Base-by-base conservation (phyloP, 2,113 vertebrate genomes). In the Hipposideros armiger region DNA sequence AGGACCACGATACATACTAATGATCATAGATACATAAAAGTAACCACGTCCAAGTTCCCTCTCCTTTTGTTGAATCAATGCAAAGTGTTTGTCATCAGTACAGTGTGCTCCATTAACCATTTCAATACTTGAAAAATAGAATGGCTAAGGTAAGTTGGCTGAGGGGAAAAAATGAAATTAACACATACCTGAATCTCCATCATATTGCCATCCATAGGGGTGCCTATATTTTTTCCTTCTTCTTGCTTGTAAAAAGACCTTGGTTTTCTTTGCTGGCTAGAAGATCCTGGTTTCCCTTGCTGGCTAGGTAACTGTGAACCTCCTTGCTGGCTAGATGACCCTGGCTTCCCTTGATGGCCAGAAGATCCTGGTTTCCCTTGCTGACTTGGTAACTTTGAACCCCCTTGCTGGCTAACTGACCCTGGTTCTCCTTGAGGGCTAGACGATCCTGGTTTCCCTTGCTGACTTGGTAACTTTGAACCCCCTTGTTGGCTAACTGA, bases 121-220 rank as follows among this genome's bases (percentile, higher is more conserved):
- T 92, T 76, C 19, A 40, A 66, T 17, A n/a, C 62, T 74, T 92
- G 40, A 50, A 54, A 90, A 76, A 93, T 16, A 84, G 13, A 78
- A 70, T 81, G 30, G 26, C 24, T 90, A 52, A 36, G 3, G 11
- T 66, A 82, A 90, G 5, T 20, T 54, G 4, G 36, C 42, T 62
- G 17, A 85, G 22, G 4, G 4, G 28, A 76, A 78, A 54, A 52
- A 70, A 14, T 40, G 20, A 67, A 54, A 88, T n/a, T 20, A 81
- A 32, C 32, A 96, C 96, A 89, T 60, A 97, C 97, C 96, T 96
- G 60, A 73, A 32, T 83, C 28, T 84, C 50, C 76, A 30, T 47
- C 66, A 7, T 58, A 66, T 80, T 91, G n/a, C 28, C 78, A 82
- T 85, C 36, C 36, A 40, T 72, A 77, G 76, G 1, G 2, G 89